A percentile compares a stretch with the other conserved stretches of the same genome.
phyloP scores from a whole-genome alignment of 2,113 vertebrate genomes.

The Boleophthalmus pectinirostris region DNA sequence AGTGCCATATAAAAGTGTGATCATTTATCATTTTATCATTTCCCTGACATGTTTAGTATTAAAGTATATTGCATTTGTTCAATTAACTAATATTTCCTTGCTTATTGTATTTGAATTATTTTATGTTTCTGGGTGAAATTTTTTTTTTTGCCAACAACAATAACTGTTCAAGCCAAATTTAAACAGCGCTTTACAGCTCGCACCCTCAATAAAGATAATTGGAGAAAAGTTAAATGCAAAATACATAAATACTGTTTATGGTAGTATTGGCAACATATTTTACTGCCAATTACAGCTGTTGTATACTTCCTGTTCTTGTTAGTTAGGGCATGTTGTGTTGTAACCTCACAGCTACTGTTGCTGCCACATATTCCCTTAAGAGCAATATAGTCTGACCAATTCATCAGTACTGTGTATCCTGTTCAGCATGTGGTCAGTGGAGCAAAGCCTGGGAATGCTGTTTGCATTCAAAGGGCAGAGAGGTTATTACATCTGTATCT shows the following conservation, averaged over 20 bases:
- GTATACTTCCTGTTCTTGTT: too few species aligned
- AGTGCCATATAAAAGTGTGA: too few species aligned
- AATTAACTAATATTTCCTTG: too few species aligned
- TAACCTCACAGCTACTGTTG: not conserved
- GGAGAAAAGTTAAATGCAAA: not conserved
- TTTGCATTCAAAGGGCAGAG: not conserved
- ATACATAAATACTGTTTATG: not conserved
- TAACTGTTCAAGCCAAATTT: too few species aligned
- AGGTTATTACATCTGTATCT: not conserved
- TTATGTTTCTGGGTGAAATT: not conserved
- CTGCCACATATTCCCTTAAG: not conserved
- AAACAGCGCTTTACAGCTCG: too few species aligned
- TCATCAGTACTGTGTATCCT: not conserved
- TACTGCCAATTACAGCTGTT: not conserved
- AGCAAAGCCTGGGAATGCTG: not conserved
- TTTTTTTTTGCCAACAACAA: not conserved
- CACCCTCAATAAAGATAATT: not conserved
- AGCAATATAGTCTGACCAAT: not conserved
- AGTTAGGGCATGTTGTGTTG: not conserved
- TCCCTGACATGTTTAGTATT: too few species aligned
- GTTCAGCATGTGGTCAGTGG: not conserved
- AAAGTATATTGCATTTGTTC: too few species aligned
- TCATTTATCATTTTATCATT: too few species aligned
- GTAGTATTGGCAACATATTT: not conserved
- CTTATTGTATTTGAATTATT: not conserved